Percentiles rank a stretch among this genome's conserved stretches.
phyloP scores from a whole-genome alignment of 2,113 vertebrate species.

The Motacilla alba region DNA sequence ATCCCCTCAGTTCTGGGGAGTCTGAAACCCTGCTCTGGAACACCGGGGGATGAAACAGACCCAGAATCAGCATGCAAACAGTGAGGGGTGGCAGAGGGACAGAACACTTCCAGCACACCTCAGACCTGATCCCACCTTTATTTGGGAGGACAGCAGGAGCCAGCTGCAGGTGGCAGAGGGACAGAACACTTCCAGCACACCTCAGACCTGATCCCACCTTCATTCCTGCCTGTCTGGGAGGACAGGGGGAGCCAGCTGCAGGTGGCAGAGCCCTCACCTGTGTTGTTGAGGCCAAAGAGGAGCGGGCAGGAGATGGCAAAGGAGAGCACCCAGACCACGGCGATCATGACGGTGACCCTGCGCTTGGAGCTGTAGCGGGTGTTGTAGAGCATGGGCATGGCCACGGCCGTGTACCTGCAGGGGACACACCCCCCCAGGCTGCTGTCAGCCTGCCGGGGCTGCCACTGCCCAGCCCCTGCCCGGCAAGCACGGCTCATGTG shows the following conservation, averaged over 20 bases:
- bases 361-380: slow-evolving; percentile 97
- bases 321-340: slow-evolving; percentile 95
- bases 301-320: slow-evolving; percentile 97
- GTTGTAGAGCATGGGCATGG: slow-evolving; percentile 98
- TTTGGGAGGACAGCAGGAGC: neutral
- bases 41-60: neutral
- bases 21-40: neutral
- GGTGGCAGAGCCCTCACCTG: slow-evolving; percentile 74
- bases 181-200: too few species aligned
- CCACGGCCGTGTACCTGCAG: slow-evolving; percentile 93
- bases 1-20: neutral
- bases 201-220: fast-evolving
- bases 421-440: neutral
- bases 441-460: neutral
- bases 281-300: slow-evolving; percentile 94
- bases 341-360: slow-evolving; percentile 94
- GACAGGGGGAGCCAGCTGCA: neutral
- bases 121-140: fast-evolving
- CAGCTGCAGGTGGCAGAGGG: neutral
- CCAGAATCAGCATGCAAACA: neutral
- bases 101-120: too few species aligned
- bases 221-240: neutral
- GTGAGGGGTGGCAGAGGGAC: neutral
- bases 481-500: fast-evolving
- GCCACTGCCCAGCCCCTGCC: neutral